These are phyloP conservation scores for Echinarachnius parma DNA, from an alignment of 53 echinoderm and acorn worm species.

Conservation along the genomic window DNA sequence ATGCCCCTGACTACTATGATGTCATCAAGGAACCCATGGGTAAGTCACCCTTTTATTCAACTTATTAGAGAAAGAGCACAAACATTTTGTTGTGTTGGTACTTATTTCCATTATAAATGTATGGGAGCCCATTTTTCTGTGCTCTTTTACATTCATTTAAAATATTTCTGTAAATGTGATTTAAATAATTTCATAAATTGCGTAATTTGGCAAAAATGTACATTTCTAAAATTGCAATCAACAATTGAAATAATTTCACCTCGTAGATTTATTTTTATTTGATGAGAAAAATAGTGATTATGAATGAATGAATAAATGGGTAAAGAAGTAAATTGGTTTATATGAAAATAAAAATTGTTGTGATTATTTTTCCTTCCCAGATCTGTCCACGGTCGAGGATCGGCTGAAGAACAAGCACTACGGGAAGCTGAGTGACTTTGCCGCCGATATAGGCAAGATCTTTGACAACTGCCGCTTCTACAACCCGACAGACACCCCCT, in stretches of 20 bases:
- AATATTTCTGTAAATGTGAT: too few species aligned
- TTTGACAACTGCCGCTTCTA: constrained; percentile 99
- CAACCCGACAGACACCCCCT: constrained; percentile 92
- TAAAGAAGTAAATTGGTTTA: not conserved
- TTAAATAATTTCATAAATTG: too few species aligned
- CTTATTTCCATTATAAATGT: too few species aligned
- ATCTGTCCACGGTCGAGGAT: constrained; percentile 80
- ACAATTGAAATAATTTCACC: too few species aligned
- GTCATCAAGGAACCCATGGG: constrained; percentile 99
- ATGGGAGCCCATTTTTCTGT: too few species aligned
- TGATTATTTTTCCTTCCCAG: constrained; percentile 24
- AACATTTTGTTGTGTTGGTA: too few species aligned
- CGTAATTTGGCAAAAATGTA: too few species aligned
- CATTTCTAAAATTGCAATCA: too few species aligned
- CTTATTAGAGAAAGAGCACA: too few species aligned
- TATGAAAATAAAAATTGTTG: not conserved
- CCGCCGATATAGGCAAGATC: constrained; percentile 80
- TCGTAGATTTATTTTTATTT: too few species aligned
- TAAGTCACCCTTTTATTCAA: too few species aligned
- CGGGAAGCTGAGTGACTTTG: constrained; percentile 86
- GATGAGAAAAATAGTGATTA: not conserved
- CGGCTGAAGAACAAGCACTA: constrained; percentile 76
- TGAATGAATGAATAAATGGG: not conserved
- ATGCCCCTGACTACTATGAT: constrained; percentile 93
- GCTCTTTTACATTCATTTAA: too few species aligned